Evolutionary conservation across 2,888 invertebrate species (phyloP).

Genomic region (Mimumesa dahlbomi): DNA sequence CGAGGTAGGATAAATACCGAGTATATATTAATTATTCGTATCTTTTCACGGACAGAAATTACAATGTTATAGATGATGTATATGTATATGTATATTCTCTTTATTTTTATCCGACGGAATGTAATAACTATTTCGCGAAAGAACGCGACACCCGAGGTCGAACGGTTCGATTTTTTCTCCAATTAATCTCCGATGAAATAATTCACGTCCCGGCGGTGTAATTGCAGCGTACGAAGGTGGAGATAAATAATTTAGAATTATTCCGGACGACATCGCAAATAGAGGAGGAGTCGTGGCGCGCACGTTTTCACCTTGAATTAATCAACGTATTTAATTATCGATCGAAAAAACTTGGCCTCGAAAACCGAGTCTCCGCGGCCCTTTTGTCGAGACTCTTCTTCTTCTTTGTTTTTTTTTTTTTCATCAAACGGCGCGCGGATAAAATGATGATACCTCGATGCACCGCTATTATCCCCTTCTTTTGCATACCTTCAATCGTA

Average conservation of each 20-base stretch:
- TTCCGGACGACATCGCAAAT: constrained; percentile 21
- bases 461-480: constrained; percentile 1
- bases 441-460: not conserved
- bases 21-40: too few species aligned
- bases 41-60: too few species aligned
- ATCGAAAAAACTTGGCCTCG: constrained; percentile 44
- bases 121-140: too few species aligned
- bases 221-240: constrained; percentile 45
- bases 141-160: not conserved
- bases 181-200: constrained; percentile 37
- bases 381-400: constrained; percentile 34
- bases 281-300: constrained; percentile 18
- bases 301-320: constrained; percentile 38
- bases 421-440: not conserved
- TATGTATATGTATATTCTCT: too few species aligned
- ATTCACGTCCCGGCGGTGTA: constrained; percentile 34
- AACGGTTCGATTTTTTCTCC: constrained; percentile 37
- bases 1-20: too few species aligned
- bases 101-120: too few species aligned
- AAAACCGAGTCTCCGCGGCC: constrained; percentile 5
- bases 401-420: too few species aligned
- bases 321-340: constrained; percentile 54
- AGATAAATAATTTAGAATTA: constrained; percentile 60
- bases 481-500: not conserved
- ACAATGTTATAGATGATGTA: too few species aligned